A percentile compares a stretch with the other conserved stretches of the same genome.
These are phyloP conservation scores for Tribolium madens DNA, from an alignment of 1,140 invertebrate genomes.

Conservation along the genomic window DNA sequence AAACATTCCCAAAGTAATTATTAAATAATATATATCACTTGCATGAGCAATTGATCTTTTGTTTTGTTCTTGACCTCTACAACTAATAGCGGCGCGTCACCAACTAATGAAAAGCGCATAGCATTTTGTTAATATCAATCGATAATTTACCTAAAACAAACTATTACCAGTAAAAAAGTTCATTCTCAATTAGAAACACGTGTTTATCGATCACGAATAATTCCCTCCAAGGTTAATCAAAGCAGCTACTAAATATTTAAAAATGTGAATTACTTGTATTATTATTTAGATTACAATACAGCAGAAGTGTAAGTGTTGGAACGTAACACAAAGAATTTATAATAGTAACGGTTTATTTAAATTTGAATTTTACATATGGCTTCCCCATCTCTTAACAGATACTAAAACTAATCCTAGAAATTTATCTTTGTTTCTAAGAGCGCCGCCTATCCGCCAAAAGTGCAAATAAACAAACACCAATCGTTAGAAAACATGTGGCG, in stretches of 20 bases:
- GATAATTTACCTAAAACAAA: background rate
- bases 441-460: no score
- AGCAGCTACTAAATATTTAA: background rate
- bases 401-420: no score
- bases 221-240: background rate
- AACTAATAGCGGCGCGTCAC: conserved; percentile 8
- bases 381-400: no score
- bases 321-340: no score
- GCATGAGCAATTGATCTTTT: conserved; percentile 48
- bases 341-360: no score
- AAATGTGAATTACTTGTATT: no score
- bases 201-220: background rate
- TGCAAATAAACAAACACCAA: no score
- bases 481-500: no score
- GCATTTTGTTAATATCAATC: conserved; percentile 3
- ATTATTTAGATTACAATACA: no score
- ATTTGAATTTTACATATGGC: no score
- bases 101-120: background rate
- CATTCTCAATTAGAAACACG: background rate
- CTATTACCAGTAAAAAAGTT: background rate
- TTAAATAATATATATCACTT: conserved; percentile 48
- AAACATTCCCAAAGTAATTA: conserved; percentile 42
- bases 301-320: no score
- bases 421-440: no score
- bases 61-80: conserved; percentile 44